Conservation (phyloP, 2,113 vertebrate species). For the Mystacornis crossleyi region DNA sequence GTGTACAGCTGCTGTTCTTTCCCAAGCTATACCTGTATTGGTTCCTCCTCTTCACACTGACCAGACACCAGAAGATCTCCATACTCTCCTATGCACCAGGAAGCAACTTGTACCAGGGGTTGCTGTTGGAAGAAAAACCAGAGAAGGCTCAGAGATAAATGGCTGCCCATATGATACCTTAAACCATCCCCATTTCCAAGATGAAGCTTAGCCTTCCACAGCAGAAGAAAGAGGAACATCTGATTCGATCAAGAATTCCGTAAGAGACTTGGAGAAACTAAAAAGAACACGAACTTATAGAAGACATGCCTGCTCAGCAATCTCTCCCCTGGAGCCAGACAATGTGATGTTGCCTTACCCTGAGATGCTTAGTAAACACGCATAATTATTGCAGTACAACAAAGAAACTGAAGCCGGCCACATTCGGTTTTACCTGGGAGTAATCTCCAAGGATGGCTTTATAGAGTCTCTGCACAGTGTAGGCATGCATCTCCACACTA, state of each 20-base stretch:
- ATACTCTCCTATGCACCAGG: constrained; percentile 99
- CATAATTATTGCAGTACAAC: neutral
- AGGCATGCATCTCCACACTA: constrained; percentile 97
- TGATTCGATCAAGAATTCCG: neutral
- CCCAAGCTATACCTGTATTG: constrained; percentile 87
- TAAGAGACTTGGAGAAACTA: neutral
- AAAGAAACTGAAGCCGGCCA: neutral
- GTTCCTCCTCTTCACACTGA: constrained; percentile 98
- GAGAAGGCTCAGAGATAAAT: neutral
- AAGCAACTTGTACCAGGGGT: constrained; percentile 94
- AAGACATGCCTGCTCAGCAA: neutral
- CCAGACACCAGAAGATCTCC: constrained; percentile 96
- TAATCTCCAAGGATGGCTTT: constrained; percentile 98
- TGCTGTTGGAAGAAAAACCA: constrained; percentile 79
- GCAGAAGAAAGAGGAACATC: neutral
- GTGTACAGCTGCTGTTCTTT: neutral
- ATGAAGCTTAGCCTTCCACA: neutral
- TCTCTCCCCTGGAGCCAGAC: neutral
- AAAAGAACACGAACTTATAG: neutral
- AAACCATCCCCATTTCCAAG: neutral
- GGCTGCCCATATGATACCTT: neutral
- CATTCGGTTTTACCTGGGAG: constrained; percentile 85
- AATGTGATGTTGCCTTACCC: neutral
- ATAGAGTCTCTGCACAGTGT: constrained; percentile 98
- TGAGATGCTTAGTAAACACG: neutral